These are phyloP conservation scores for Campoletis sonorensis DNA, from an alignment of 1,140 invertebrate species.

Conservation along the genomic window DNA sequence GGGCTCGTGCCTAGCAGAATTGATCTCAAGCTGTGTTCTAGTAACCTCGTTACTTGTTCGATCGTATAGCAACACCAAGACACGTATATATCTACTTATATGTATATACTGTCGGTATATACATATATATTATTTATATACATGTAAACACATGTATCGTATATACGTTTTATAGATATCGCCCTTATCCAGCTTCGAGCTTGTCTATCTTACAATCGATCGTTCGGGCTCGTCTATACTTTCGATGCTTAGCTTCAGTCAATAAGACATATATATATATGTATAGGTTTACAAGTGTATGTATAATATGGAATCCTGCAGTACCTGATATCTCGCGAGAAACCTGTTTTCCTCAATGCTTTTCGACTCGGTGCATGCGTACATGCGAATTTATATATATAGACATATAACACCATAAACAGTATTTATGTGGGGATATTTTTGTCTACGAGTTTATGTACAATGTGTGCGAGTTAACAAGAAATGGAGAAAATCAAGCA, in stretches of 20 bases:
- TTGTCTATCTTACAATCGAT: slow-evolving; percentile 4
- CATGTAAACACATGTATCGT: no score
- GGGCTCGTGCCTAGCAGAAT: slow-evolving; percentile 52
- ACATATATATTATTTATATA: background rate
- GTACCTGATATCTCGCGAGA: no score
- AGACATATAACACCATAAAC: no score
- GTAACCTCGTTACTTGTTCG: slow-evolving; percentile 64
- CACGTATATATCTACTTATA: background rate
- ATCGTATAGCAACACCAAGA: slow-evolving; percentile 5
- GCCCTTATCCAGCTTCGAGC: slow-evolving; percentile 9
- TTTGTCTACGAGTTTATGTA: no score
- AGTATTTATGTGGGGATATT: no score
- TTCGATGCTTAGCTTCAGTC: background rate
- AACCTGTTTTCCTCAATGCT: no score
- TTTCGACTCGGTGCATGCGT: no score
- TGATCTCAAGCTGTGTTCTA: slow-evolving; percentile 61
- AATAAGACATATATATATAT: background rate
- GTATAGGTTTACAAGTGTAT: no score
- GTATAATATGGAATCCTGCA: no score
- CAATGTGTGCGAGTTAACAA: no score
- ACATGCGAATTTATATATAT: no score
- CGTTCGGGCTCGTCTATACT: background rate
- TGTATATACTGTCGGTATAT: background rate
- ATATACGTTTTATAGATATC: slow-evolving; percentile 14
- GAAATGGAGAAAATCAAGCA: no score